These are phyloP conservation scores for Agriotes lineatus DNA, from an alignment of 2,888 invertebrate genomes.

Conservation along the genomic window DNA sequence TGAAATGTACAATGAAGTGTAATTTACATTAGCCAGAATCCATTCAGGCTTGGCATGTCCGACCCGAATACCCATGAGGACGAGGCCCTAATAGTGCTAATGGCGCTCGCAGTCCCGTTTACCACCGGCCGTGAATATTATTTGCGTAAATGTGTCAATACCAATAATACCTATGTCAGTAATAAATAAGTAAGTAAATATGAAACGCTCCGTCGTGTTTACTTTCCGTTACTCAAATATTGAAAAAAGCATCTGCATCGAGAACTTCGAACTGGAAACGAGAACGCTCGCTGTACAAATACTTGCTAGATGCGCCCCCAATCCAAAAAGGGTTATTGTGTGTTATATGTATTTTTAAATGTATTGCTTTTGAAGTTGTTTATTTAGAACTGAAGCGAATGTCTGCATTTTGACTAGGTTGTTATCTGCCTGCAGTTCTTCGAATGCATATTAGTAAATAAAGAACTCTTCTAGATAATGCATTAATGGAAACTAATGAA, in stretches of 20 bases:
- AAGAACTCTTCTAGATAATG: too few relatives aligned
- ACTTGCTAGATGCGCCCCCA: neutral
- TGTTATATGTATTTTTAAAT: neutral
- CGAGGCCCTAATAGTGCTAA: slow-evolving; percentile 43
- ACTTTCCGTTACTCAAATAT: slow-evolving; percentile 8
- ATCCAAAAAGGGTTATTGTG: slow-evolving; percentile 4
- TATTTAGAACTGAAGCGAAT: too few relatives aligned
- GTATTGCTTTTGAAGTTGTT: too few relatives aligned
- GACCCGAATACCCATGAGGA: slow-evolving; percentile 40
- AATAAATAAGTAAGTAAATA: slow-evolving; percentile 14
- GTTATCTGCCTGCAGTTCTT: too few relatives aligned
- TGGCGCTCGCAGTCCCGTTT: slow-evolving; percentile 36
- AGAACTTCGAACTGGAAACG: neutral
- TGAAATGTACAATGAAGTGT: slow-evolving; percentile 47
- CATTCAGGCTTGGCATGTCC: slow-evolving; percentile 46
- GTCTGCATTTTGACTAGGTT: too few relatives aligned
- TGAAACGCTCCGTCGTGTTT: neutral
- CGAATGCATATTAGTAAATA: too few relatives aligned
- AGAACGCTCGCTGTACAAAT: slow-evolving; percentile 7
- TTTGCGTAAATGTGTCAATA: slow-evolving; percentile 11
- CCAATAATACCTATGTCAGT: neutral
- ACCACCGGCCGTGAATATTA: slow-evolving; percentile 7
- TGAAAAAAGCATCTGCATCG: slow-evolving; percentile 7
- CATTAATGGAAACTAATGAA: too few relatives aligned
- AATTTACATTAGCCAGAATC: slow-evolving; percentile 45